These are phyloP conservation scores for Mycalesis mineus DNA, from an alignment of 2,888 invertebrate genomes.

Conservation along the genomic window DNA sequence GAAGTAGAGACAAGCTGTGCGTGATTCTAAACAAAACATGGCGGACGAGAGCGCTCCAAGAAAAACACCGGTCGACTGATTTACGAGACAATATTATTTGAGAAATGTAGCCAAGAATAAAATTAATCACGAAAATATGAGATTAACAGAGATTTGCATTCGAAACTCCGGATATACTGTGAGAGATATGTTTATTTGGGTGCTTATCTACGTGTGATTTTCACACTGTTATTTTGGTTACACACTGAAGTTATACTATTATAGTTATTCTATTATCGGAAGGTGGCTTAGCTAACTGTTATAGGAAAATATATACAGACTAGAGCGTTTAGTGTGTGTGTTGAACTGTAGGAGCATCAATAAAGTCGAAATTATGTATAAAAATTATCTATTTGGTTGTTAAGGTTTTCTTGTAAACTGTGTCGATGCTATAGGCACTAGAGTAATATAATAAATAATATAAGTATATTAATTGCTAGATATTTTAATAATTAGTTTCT, in stretches of 20 bases:
- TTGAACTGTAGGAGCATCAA: too few relatives aligned
- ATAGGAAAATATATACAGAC: too few relatives aligned
- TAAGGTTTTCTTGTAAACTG: too few relatives aligned
- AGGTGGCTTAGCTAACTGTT: too few relatives aligned
- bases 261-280: too few relatives aligned
- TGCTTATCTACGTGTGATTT: neutral
- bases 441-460: too few relatives aligned
- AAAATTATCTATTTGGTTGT: too few relatives aligned
- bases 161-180: slow-evolving; percentile 25
- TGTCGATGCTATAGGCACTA: too few relatives aligned
- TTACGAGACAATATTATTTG: slow-evolving; percentile 74
- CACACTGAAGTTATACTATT: neutral
- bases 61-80: slow-evolving; percentile 74
- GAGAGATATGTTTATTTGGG: slow-evolving; percentile 25
- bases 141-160: slow-evolving; percentile 62
- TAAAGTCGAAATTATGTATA: too few relatives aligned
- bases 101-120: slow-evolving; percentile 71
- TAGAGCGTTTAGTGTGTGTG: too few relatives aligned
- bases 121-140: slow-evolving; percentile 62
- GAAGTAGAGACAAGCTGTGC: slow-evolving; percentile 65
- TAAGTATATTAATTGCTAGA: too few relatives aligned
- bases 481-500: too few relatives aligned
- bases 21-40: slow-evolving; percentile 76
- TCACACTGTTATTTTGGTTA: neutral
- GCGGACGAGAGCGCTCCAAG: slow-evolving; percentile 61